Evolutionary conservation across 2,113 vertebrate species (phyloP).

Genomic region (Synodontis membranacea): DNA sequence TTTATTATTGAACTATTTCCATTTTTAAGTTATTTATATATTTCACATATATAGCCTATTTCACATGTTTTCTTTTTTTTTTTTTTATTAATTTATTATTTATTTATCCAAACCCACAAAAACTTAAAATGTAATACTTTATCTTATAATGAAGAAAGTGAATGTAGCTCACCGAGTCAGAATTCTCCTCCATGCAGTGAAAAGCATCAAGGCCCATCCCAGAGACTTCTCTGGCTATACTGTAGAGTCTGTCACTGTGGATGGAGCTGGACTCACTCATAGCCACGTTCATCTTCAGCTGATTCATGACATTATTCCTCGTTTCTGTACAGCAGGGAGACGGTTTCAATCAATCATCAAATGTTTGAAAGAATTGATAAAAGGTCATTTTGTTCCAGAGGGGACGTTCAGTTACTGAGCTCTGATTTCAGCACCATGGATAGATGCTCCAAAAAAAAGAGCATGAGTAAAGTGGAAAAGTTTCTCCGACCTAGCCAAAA

Average conservation of each 20-base stretch:
- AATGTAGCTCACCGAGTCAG: slow-evolving; percentile 49
- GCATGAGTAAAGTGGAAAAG: background rate
- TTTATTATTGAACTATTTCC: no score
- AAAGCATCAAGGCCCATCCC: slow-evolving; percentile 52
- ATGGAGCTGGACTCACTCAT: slow-evolving; percentile 69
- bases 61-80: no score
- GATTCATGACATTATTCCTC: slow-evolving; percentile 43
- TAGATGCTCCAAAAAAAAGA: slow-evolving; percentile 1
- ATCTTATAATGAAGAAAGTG: background rate
- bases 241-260: slow-evolving; percentile 72
- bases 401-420: background rate
- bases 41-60: no score
- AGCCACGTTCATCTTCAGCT: slow-evolving; percentile 57
- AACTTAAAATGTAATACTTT: no score
- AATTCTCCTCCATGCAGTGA: slow-evolving; percentile 15
- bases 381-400: background rate
- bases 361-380: background rate
- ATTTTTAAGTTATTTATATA: no score
- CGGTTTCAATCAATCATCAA: background rate
- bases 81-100: no score
- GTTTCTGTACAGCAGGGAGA: slow-evolving; percentile 58
- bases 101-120: no score
- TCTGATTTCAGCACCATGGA: slow-evolving; percentile 43
- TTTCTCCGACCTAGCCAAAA: no score
- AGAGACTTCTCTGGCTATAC: slow-evolving; percentile 65